A percentile compares a stretch with the other conserved stretches of the same genome.
These are phyloP conservation scores for Oryzaephilus surinamensis DNA, from an alignment of 1,140 invertebrate species.

Conservation along the genomic window DNA sequence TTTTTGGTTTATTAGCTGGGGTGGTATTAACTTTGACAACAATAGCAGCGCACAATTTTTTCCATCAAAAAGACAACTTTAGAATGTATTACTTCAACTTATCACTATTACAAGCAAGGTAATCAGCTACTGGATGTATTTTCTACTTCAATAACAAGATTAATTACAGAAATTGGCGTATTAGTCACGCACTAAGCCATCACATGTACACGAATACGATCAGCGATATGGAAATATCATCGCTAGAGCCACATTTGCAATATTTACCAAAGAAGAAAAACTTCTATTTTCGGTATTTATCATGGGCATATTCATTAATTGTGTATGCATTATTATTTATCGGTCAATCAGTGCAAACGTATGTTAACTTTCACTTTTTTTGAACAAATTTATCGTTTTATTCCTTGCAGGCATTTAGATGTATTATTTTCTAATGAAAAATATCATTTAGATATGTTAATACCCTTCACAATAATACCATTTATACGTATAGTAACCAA, in stretches of 20 bases:
- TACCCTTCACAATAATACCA: too few relatives aligned
- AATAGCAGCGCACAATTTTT: constrained; percentile 67
- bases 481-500: too few relatives aligned
- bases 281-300: constrained; percentile 34
- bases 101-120: constrained; percentile 29
- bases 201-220: constrained; percentile 72
- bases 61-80: constrained; percentile 69
- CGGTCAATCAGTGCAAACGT: too few relatives aligned
- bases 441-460: too few relatives aligned
- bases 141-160: constrained; percentile 10
- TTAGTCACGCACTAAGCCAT: constrained; percentile 68
- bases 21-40: constrained; percentile 45
- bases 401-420: too few relatives aligned
- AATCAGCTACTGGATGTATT: constrained; percentile 6
- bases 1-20: constrained; percentile 40
- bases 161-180: constrained; percentile 57
- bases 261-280: constrained; percentile 49
- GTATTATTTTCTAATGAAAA: too few relatives aligned
- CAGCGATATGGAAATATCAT: constrained; percentile 62
- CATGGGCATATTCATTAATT: constrained; percentile 41
- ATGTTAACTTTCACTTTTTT: too few relatives aligned
- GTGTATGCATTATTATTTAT: constrained; percentile 38
- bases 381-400: too few relatives aligned
- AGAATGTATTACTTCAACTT: constrained; percentile 75
- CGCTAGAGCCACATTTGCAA: constrained; percentile 58